These are phyloP conservation scores for Melolontha melolontha DNA, from an alignment of 2,888 invertebrate genomes.

Conservation along the genomic window DNA sequence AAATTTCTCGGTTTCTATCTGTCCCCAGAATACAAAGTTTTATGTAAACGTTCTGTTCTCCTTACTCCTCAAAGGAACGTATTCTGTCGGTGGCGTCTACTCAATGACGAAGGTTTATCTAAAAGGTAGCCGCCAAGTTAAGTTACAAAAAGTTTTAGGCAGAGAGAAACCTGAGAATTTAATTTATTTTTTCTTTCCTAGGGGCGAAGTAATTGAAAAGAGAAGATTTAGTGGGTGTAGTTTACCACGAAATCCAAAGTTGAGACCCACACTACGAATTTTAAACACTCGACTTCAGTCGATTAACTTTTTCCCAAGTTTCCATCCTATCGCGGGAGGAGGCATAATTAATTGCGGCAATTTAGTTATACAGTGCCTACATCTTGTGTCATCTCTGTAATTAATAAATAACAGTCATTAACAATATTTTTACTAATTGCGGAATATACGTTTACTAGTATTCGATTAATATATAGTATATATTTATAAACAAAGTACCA, in stretches of 20 bases:
- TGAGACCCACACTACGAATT: constrained; percentile 31
- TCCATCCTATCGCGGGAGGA: constrained; percentile 17
- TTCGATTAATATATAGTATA: too few relatives aligned
- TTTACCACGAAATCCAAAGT: constrained; percentile 37
- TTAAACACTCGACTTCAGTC: constrained; percentile 37
- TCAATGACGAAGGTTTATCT: constrained; percentile 48
- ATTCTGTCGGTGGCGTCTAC: constrained; percentile 42
- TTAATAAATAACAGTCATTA: constrained; percentile 27
- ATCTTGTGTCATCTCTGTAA: constrained; percentile 25
- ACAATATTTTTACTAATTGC: too few relatives aligned
- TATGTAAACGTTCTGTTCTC: constrained; percentile 30
- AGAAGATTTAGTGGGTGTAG: constrained; percentile 43
- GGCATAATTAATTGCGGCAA: constrained; percentile 35
- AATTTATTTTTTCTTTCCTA: constrained; percentile 47
- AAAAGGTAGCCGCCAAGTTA: constrained; percentile 47
- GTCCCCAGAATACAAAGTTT: constrained; percentile 29
- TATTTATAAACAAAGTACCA: too few relatives aligned
- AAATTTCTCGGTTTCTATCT: constrained; percentile 29
- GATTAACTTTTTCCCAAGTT: constrained; percentile 40
- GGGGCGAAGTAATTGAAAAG: constrained; percentile 48
- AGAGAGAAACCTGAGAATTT: constrained; percentile 43
- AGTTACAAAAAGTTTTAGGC: constrained; percentile 48
- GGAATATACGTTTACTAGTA: too few relatives aligned
- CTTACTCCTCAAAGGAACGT: constrained; percentile 44
- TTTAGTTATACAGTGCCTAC: constrained; percentile 33